Evolutionary conservation across 2,888 invertebrate species (phyloP), one percentile per base, ranked within the genome.

Genomic region (Cryptocephalus moraei): DNA sequence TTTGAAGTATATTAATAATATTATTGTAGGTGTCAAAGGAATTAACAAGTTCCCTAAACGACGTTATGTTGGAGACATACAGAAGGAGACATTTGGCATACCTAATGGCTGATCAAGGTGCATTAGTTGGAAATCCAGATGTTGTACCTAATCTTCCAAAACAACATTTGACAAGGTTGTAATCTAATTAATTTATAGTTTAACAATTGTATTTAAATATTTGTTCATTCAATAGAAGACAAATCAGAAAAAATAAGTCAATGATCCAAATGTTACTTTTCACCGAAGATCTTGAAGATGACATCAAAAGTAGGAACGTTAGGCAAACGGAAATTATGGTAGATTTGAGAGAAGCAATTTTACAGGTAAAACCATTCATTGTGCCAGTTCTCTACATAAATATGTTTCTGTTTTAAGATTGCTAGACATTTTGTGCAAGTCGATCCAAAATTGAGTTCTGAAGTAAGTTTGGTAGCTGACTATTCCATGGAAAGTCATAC

Each of bases 271-370:
- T 89, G 47, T 79, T 94, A 60, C 73, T 95, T 13, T 91, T 91
- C 72, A 90, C 91, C 34, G 86, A 86, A 65, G 78, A 76, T 53
- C 81, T 78, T 51, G 82, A 84, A 62, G 91, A 92, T 58, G 89
- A 90, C 68, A 76, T 87, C 10, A 87, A 94, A 66, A 91, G 88
- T 51, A 99, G 99, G 72, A 99, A 99, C 75, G 91, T 99, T 44
- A 84, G 90, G 52, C 97, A 97, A 74, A 99, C 99, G 59, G 97
- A 99, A 76, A 86, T 97, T 62, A 75, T 99, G 55, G 95, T 99
- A n/a, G 96, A 97, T 74, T 76, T 99, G 45, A 79, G 96, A 57
- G 96, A 99, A 74, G 91, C 95, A 32, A 93, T 97, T 58, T 74
- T 95, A 46, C 95, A 91, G 73, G 83, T 90, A 52, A 44, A 43